A percentile compares a stretch with the other conserved stretches of the same genome.
Conservation (phyloP, 2,888 invertebrate species). For the Zootermopsis nevadensis region DNA sequence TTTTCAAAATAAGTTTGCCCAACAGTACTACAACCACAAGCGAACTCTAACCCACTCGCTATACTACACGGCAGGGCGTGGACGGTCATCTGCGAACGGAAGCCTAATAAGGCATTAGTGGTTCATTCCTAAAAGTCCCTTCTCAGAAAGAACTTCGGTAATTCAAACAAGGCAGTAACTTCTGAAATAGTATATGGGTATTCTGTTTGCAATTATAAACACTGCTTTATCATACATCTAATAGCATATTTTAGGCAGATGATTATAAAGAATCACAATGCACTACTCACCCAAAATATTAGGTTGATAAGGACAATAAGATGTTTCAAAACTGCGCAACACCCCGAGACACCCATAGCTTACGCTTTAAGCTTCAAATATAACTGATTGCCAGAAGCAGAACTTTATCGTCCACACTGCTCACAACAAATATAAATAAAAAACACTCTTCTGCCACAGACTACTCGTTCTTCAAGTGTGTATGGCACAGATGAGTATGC, state of each 20-base stretch:
- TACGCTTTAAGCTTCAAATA: background rate
- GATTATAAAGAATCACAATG: constrained; percentile 1
- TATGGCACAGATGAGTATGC: background rate
- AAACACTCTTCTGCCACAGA: background rate
- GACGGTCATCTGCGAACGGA: background rate
- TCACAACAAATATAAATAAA: background rate
- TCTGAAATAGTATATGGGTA: background rate
- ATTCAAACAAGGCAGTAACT: background rate
- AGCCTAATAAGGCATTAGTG: background rate
- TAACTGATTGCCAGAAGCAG: background rate
- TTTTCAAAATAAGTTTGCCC: too few species aligned
- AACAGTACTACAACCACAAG: background rate
- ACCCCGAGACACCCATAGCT: constrained; percentile 75
- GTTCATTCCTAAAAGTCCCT: background rate
- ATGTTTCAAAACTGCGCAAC: constrained; percentile 78
- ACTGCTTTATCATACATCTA: background rate
- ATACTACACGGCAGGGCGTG: background rate
- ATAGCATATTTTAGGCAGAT: background rate
- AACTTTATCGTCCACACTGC: background rate
- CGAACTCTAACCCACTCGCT: background rate
- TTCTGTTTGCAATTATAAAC: background rate
- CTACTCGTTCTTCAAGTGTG: background rate
- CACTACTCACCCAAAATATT: constrained; percentile 76
- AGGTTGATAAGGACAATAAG: constrained; percentile 78
- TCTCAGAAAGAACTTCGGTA: background rate